Conservation (phyloP, 2,888 invertebrate species). For the Laothoe populi region DNA sequence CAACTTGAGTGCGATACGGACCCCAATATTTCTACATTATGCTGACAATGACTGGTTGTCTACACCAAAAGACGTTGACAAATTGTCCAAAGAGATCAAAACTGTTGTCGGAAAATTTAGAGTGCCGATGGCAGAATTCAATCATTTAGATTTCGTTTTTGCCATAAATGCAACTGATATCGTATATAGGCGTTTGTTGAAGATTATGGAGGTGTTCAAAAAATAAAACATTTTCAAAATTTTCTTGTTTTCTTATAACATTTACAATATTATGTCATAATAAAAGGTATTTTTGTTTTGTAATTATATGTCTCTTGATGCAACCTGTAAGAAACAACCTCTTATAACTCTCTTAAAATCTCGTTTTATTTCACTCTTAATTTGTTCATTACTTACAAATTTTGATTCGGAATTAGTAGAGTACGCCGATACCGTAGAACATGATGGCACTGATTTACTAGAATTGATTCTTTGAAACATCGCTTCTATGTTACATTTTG, state of each 20-base stretch:
- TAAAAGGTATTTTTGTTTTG: not conserved
- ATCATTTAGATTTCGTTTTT: slow-evolving; percentile 85
- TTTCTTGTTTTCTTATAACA: slow-evolving; percentile 32
- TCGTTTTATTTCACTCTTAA: not conserved
- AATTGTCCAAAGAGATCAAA: slow-evolving; percentile 66
- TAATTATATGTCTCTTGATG: not conserved
- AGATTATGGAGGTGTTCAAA: slow-evolving; percentile 70
- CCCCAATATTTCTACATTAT: slow-evolving; percentile 81
- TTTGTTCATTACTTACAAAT: slow-evolving; percentile 46
- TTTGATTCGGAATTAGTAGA: slow-evolving; percentile 43
- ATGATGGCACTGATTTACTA: slow-evolving; percentile 51
- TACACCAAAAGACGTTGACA: slow-evolving; percentile 71
- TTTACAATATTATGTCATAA: slow-evolving; percentile 23
- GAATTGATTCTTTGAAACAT: slow-evolving; percentile 51
- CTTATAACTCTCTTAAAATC: not conserved
- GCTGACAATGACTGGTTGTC: slow-evolving; percentile 82
- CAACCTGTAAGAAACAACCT: not conserved
- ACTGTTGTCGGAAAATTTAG: slow-evolving; percentile 74
- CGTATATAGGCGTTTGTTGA: slow-evolving; percentile 82
- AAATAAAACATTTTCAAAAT: slow-evolving; percentile 39
- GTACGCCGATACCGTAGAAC: slow-evolving; percentile 47
- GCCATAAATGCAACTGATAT: slow-evolving; percentile 83
- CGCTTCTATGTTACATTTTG: slow-evolving; percentile 58
- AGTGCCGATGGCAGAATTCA: slow-evolving; percentile 75
- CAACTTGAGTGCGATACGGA: slow-evolving; percentile 68